Evolutionary conservation across 1,140 invertebrate species (phyloP).

Genomic region (Periplaneta americana): DNA sequence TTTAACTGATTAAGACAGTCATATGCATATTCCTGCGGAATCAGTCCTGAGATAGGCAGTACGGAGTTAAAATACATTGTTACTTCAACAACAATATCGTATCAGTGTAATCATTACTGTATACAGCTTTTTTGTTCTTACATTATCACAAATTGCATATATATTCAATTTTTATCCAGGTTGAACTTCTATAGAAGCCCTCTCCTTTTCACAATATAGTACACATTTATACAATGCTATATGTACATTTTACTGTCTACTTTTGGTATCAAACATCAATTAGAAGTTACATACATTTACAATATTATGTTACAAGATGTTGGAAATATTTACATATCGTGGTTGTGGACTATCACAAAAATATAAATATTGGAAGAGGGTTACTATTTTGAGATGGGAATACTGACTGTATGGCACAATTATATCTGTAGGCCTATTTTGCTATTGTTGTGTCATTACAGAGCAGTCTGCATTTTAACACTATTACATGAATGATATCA

Average conservation of each 20-base stretch:
- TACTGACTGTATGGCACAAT: constrained; percentile 10
- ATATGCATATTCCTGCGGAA: too few species aligned
- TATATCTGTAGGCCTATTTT: background rate
- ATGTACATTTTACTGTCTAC: background rate
- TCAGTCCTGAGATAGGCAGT: too few species aligned
- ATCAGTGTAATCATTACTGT: too few species aligned
- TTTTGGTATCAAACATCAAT: background rate
- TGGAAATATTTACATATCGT: background rate
- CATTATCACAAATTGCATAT: too few species aligned
- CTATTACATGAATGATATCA: background rate
- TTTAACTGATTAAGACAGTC: too few species aligned
- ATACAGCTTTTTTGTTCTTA: too few species aligned
- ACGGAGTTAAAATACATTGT: too few species aligned
- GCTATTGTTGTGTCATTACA: background rate
- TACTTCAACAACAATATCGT: too few species aligned
- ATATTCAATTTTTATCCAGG: background rate
- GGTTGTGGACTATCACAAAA: background rate
- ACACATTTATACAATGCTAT: background rate
- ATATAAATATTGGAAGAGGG: background rate
- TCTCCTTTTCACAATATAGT: background rate
- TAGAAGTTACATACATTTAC: background rate
- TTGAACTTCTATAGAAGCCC: background rate
- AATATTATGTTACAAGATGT: background rate
- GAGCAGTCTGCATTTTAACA: background rate
- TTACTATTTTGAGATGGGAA: background rate